A percentile compares a stretch with the other conserved stretches of the same genome.
These are phyloP conservation scores for Cryptotermes secundus DNA, from an alignment of 1,140 invertebrate genomes.

Conservation along the genomic window DNA sequence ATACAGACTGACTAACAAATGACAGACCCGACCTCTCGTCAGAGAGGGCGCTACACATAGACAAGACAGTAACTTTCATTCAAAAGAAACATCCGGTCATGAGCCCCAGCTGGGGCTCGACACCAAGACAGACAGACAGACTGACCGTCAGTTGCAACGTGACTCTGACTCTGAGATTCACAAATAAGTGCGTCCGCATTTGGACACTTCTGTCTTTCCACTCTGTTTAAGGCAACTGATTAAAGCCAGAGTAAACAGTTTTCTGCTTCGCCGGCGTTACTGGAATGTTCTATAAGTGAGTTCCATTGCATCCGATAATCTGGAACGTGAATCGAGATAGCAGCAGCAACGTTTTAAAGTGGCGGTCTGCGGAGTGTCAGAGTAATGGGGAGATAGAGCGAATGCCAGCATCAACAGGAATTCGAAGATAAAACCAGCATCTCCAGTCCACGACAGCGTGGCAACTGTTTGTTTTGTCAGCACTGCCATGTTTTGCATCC, in stretches of 20 bases:
- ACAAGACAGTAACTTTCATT: too few relatives aligned
- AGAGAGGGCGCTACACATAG: too few relatives aligned
- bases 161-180: too few relatives aligned
- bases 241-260: neutral
- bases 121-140: too few relatives aligned
- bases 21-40: too few relatives aligned
- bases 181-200: too few relatives aligned
- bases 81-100: too few relatives aligned
- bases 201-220: too few relatives aligned
- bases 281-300: neutral
- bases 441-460: neutral
- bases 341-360: slow-evolving; percentile 14
- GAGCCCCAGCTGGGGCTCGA: too few relatives aligned
- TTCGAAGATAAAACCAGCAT: slow-evolving; percentile 11
- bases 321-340: slow-evolving; percentile 15
- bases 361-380: neutral
- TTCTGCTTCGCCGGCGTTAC: neutral
- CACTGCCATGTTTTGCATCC: slow-evolving; percentile 13
- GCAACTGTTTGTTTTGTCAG: slow-evolving; percentile 11
- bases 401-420: slow-evolving; percentile 18
- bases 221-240: neutral
- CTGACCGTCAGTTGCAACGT: too few relatives aligned
- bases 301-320: slow-evolving; percentile 3
- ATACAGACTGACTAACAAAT: too few relatives aligned
- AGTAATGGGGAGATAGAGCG: neutral